Percentiles rank a stretch among this genome's conserved stretches.
These are phyloP conservation scores for Proterorhinus semilunaris DNA, from an alignment of 2,113 vertebrate species.

Conservation along the genomic window DNA sequence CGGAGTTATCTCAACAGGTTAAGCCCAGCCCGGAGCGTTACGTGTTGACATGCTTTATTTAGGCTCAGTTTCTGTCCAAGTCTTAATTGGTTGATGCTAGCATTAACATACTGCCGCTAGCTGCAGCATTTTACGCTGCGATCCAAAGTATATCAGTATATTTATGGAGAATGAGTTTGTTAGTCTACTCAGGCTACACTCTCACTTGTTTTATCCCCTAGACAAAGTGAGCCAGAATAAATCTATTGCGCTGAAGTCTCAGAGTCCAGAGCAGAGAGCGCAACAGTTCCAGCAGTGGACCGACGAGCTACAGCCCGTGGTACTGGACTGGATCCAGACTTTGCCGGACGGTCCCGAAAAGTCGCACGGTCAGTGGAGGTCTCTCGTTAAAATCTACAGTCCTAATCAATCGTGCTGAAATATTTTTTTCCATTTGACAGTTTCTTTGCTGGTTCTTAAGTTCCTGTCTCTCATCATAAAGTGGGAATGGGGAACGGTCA, in stretches of 20 bases:
- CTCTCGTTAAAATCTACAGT: too few species aligned
- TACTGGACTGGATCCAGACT: constrained; percentile 30
- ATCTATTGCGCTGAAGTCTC: background rate
- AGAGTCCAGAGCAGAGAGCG: constrained; percentile 24
- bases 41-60: too few species aligned
- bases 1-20: too few species aligned
- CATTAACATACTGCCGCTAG: too few species aligned
- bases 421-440: constrained; percentile 20
- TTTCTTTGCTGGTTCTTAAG: constrained; percentile 17
- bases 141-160: too few species aligned
- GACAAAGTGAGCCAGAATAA: constrained; percentile 9
- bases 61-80: too few species aligned
- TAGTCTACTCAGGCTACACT: too few species aligned
- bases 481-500: constrained; percentile 65
- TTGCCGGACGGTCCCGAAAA: constrained; percentile 42
- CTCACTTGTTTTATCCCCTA: constrained; percentile 19
- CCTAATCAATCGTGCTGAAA: too few species aligned
- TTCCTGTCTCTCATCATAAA: constrained; percentile 40
- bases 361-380: constrained; percentile 21
- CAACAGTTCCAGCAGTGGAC: constrained; percentile 7
- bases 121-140: too few species aligned
- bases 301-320: background rate
- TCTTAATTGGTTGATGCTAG: too few species aligned
- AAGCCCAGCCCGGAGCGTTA: too few species aligned
- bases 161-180: too few species aligned